Evolutionary conservation across 2,797 vertebrate species (phyloP).

Genomic region (Lycodopsis pacificus): DNA sequence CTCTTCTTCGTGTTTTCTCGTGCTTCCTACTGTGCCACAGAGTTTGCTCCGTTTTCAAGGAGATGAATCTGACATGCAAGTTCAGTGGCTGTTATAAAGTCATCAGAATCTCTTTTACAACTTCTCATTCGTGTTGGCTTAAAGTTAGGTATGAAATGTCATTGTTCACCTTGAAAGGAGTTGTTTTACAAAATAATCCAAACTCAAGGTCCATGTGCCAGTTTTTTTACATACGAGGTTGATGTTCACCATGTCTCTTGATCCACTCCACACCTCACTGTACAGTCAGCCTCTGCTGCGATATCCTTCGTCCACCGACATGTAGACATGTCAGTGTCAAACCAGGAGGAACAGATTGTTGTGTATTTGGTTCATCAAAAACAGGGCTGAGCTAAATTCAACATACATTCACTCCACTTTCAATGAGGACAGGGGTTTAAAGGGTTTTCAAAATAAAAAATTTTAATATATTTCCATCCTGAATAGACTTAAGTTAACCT

Average conservation of each 20-base stretch:
- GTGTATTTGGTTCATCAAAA: conserved; percentile 22
- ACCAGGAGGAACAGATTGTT: conserved; percentile 6
- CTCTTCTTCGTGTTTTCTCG: not conserved
- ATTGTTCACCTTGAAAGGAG: not conserved
- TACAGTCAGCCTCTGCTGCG: conserved; percentile 5
- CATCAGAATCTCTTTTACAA: too few species aligned
- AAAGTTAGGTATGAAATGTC: not conserved
- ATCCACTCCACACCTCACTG: not conserved
- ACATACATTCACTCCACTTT: conserved; percentile 19
- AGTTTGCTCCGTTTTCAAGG: not conserved
- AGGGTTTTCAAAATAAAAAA: not conserved
- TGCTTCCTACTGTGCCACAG: not conserved
- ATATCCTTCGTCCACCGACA: conserved; percentile 16
- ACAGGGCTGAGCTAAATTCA: conserved; percentile 8
- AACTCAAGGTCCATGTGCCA: not conserved
- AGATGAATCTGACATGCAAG: not conserved
- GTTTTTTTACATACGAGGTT: not conserved
- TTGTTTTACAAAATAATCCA: not conserved
- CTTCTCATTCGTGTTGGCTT: not conserved
- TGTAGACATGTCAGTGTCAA: conserved; percentile 17
- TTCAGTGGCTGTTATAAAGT: not conserved
- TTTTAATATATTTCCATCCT: not conserved
- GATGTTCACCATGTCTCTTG: conserved; percentile 14
- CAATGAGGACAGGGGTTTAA: conserved; percentile 20
- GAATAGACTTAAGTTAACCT: not conserved